Percentiles rank a stretch among this genome's conserved stretches.
These are phyloP conservation scores for Leptogaster cylindrica DNA, from an alignment of 2,888 invertebrate species.

Conservation along the genomic window DNA sequence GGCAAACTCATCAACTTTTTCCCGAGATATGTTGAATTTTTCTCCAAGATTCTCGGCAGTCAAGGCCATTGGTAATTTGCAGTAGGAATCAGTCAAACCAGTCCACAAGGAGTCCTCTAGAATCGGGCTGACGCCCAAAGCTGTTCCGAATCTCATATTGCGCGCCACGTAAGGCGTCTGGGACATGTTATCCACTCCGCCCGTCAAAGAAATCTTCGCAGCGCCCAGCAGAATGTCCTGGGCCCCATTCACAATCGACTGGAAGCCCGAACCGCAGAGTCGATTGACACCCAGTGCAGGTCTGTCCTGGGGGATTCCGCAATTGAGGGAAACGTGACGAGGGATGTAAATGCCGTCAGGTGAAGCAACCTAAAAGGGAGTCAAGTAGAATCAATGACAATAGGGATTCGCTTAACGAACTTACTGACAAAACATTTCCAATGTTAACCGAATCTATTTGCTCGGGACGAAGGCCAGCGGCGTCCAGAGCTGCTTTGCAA, in stretches of 20 bases:
- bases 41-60: conserved; percentile 94
- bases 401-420: too few species aligned
- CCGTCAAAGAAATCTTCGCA: conserved; percentile 85
- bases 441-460: conserved; percentile 87
- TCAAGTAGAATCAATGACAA: too few species aligned
- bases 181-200: conserved; percentile 96
- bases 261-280: conserved; percentile 97
- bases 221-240: conserved; percentile 90
- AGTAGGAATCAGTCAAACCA: conserved; percentile 84
- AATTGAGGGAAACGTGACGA: conserved; percentile 84
- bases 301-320: conserved; percentile 82
- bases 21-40: conserved; percentile 79
- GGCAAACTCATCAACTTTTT: conserved; percentile 86
- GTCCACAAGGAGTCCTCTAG: conserved; percentile 92
- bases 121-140: conserved; percentile 75
- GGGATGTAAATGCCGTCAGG: conserved; percentile 85
- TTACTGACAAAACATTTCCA: conserved; percentile 86
- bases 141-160: conserved; percentile 85
- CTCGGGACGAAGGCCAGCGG: conserved; percentile 83
- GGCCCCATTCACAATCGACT: conserved; percentile 87
- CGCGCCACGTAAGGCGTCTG: conserved; percentile 87
- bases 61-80: conserved; percentile 92
- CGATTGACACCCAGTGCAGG: conserved; percentile 91
- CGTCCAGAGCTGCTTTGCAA: conserved; percentile 76
- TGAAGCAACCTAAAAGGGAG: conserved; percentile 69